phyloP scores from a whole-genome alignment of 2,113 vertebrate genomes.

The Psephotus haematonotus region DNA sequence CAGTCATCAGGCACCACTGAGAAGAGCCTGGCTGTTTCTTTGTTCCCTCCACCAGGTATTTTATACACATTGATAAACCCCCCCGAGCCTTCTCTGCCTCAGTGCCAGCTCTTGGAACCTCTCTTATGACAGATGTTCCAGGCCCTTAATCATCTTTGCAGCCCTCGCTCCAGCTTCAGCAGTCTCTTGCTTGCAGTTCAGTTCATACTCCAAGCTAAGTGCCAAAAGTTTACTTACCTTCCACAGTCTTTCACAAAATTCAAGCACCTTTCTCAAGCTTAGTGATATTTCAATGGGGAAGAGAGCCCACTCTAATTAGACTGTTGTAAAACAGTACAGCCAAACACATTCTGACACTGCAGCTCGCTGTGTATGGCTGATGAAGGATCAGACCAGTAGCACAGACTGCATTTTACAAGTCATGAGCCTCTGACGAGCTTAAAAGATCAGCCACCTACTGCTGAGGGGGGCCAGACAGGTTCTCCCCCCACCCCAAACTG shows the following conservation, averaged over 20 bases:
- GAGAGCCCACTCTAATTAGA: neutral
- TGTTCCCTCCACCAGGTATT: neutral
- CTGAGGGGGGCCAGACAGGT: neutral
- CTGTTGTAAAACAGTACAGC: neutral
- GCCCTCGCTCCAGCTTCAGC: neutral
- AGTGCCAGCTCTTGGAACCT: neutral
- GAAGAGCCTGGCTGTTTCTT: neutral
- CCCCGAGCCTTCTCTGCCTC: neutral
- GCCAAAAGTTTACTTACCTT: neutral
- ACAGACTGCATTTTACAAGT: neutral
- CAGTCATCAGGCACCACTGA: neutral
- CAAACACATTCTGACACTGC: neutral
- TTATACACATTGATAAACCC: neutral
- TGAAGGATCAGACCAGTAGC: neutral
- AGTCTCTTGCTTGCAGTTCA: neutral
- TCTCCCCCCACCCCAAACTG: accelerated
- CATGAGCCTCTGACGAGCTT: neutral
- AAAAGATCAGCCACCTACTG: neutral
- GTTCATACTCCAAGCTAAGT: neutral
- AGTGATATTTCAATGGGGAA: neutral
- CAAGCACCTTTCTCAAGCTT: neutral
- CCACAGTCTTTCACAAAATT: neutral
- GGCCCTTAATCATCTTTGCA: neutral
- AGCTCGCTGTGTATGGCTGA: neutral
- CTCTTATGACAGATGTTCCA: neutral